Evolutionary conservation across 2,888 invertebrate species (phyloP).

Genomic region (Megaustenia siamemsis): DNA sequence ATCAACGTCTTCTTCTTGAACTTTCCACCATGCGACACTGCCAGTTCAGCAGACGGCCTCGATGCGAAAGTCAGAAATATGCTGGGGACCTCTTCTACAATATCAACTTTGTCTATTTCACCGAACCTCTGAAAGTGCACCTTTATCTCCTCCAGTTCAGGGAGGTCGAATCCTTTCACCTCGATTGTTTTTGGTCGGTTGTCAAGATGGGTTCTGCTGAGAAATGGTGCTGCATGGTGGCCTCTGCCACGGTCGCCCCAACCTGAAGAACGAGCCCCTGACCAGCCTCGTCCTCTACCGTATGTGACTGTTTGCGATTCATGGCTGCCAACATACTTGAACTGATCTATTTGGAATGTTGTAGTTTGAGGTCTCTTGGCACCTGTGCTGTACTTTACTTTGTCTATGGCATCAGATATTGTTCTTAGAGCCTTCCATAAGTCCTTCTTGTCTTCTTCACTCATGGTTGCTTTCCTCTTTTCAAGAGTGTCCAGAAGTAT

Average conservation of each 20-base stretch:
- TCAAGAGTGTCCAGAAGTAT: conserved; percentile 90
- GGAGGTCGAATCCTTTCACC: conserved; percentile 91
- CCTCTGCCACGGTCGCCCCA: conserved; percentile 63
- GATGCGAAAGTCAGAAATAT: conserved; percentile 88
- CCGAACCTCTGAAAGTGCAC: conserved; percentile 86
- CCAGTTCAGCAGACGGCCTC: conserved; percentile 88
- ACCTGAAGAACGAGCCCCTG: conserved; percentile 65
- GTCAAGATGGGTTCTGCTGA: conserved; percentile 83
- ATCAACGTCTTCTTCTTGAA: conserved; percentile 73
- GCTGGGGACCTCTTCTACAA: conserved; percentile 88
- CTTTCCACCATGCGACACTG: conserved; percentile 68
- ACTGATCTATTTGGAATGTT: conserved; percentile 36
- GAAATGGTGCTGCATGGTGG: conserved; percentile 43
- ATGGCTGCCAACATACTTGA: conserved; percentile 38
- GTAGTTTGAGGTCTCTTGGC: conserved; percentile 42
- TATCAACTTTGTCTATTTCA: conserved; percentile 87
- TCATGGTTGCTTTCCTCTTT: conserved; percentile 82
- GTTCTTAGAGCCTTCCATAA: conserved; percentile 90
- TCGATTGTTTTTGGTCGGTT: conserved; percentile 91
- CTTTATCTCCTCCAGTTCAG: conserved; percentile 89
- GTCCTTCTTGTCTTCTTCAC: conserved; percentile 85
- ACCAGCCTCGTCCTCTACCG: conserved; percentile 72
- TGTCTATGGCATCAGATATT: conserved; percentile 91
- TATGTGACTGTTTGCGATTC: conserved; percentile 5
- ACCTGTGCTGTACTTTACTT: conserved; percentile 81